Conservation (phyloP, 2,113 vertebrate genomes). For the Microtus pennsylvanicus region DNA sequence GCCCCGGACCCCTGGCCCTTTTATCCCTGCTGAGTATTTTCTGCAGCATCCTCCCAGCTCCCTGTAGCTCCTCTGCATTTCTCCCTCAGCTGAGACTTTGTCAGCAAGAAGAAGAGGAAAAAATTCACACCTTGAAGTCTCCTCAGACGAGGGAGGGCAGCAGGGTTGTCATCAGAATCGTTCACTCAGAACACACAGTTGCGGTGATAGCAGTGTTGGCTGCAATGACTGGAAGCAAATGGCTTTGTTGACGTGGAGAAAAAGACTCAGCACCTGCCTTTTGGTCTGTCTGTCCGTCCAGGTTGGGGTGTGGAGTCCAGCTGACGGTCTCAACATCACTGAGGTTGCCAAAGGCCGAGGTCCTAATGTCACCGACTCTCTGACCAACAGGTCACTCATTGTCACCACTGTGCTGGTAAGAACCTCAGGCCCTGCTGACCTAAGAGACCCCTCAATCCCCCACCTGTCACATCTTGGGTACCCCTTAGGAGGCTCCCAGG, state of each 20-base stretch:
- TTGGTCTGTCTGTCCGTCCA: slow-evolving; percentile 75
- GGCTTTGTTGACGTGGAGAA: not conserved
- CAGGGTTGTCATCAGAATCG: not conserved
- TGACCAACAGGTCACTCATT: slow-evolving; percentile 97
- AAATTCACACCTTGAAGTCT: not conserved
- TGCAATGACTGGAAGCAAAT: not conserved
- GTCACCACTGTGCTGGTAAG: slow-evolving; percentile 99
- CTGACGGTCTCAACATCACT: slow-evolving; percentile 96
- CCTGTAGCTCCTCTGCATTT: not conserved
- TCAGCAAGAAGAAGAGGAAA: not conserved
- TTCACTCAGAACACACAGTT: not conserved
- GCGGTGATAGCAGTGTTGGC: accelerated
- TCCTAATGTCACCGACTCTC: slow-evolving; percentile 97
- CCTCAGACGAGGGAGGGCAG: not conserved
- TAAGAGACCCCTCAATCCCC: not conserved
- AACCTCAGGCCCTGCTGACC: not conserved
- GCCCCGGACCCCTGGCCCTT: not conserved
- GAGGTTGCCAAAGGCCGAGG: slow-evolving; percentile 95
- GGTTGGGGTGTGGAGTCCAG: slow-evolving; percentile 98
- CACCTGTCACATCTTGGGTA: accelerated
- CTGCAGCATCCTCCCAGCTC: not conserved
- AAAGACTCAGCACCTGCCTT: not conserved
- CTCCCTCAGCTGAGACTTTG: not conserved
- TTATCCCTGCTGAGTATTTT: not conserved
- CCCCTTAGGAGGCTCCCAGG: not conserved